These are phyloP conservation scores for Peromyscus attwateri DNA, from an alignment of 2,797 vertebrate species.

Conservation along the genomic window DNA sequence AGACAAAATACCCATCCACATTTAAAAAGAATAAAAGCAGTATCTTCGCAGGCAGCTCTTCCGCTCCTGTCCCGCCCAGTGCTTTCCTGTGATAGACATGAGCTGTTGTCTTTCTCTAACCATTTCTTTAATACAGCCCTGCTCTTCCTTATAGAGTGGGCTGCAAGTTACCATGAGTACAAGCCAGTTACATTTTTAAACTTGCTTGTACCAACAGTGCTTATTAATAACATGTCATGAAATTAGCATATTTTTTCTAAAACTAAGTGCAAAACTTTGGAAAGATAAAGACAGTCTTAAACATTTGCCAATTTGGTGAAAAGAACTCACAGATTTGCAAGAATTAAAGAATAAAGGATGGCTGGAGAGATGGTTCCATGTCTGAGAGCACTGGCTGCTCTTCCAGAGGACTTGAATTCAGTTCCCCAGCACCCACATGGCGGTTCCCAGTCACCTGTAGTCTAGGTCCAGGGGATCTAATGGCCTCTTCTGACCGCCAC, in stretches of 20 bases:
- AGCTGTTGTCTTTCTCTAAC: not conserved
- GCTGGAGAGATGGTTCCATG: not conserved
- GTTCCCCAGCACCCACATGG: not conserved
- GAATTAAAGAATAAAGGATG: not conserved
- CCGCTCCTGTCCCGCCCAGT: too few species aligned
- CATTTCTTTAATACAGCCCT: not conserved
- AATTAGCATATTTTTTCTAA: slow-evolving; percentile 5
- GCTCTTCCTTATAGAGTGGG: not conserved
- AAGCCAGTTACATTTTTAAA: not conserved
- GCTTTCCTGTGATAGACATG: too few species aligned
- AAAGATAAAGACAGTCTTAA: slow-evolving; percentile 36
- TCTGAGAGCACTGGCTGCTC: not conserved
- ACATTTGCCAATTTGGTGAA: not conserved
- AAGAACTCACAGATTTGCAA: not conserved
- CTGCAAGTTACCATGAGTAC: not conserved
- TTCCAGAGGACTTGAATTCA: not conserved
- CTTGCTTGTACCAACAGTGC: not conserved
- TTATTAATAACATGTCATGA: not conserved
- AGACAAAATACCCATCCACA: not conserved
- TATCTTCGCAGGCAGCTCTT: not conserved
- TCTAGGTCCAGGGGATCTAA: not conserved
- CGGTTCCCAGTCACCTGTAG: not conserved
- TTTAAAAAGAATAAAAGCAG: not conserved
- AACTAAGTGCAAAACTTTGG: slow-evolving; percentile 34
- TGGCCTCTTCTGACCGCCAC: not conserved